Evolutionary conservation across 2,113 vertebrate genomes (phyloP).

Genomic region (Stomatorhinus ivindoensis): DNA sequence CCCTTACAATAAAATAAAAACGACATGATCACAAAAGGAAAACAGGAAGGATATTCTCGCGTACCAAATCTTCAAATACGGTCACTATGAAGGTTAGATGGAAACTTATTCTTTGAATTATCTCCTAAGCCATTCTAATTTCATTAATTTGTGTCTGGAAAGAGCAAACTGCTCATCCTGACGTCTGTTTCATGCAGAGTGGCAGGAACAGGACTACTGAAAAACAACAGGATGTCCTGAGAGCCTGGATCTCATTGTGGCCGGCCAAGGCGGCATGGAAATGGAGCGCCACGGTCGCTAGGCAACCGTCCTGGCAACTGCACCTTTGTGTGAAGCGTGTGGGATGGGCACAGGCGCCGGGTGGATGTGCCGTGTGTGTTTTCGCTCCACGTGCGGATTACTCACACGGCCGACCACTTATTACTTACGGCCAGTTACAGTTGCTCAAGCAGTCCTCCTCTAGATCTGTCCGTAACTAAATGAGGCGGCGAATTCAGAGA

Average conservation of each 20-base stretch:
- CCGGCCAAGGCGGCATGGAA: background rate
- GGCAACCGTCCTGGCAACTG: conserved; percentile 16
- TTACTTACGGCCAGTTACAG: background rate
- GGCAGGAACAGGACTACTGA: background rate
- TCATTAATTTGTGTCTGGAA: background rate
- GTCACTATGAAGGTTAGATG: background rate
- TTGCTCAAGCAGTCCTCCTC: background rate
- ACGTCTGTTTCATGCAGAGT: background rate
- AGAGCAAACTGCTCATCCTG: background rate
- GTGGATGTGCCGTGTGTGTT: background rate
- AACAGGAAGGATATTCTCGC: background rate
- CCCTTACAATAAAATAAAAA: background rate
- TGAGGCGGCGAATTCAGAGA: background rate
- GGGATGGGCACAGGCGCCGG: conserved; percentile 11
- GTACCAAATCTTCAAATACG: background rate
- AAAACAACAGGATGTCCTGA: background rate
- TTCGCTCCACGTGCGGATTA: background rate
- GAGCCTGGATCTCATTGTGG: background rate
- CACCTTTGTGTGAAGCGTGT: conserved; percentile 1
- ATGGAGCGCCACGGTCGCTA: conserved; percentile 18
- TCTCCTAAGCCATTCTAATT: background rate
- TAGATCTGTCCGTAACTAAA: background rate
- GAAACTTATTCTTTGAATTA: background rate
- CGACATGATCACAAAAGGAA: background rate
- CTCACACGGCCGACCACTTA: background rate